Evolutionary conservation across 2,797 vertebrate species (phyloP).

Genomic region (Coreius guichenoti): DNA sequence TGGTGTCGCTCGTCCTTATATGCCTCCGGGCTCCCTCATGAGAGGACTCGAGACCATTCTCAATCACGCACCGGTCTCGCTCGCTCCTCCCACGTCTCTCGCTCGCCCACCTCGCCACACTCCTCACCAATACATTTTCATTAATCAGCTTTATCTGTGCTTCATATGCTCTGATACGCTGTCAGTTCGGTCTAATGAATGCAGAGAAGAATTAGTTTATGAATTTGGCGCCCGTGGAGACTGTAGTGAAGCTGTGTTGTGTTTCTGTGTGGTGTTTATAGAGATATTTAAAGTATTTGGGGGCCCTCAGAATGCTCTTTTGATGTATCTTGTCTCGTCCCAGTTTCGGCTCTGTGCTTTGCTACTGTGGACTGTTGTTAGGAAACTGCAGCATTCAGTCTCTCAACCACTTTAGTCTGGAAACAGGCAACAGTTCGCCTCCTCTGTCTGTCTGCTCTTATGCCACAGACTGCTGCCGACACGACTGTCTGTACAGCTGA

Average conservation of each 20-base stretch:
- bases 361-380: conserved; percentile 69
- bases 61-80: too few relatives aligned
- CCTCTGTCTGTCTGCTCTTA: conserved; percentile 34
- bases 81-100: too few relatives aligned
- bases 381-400: conserved; percentile 51
- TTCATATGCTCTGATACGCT: conserved; percentile 45
- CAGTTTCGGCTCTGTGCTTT: conserved; percentile 68
- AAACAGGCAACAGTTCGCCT: conserved; percentile 16
- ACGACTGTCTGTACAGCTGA: conserved; percentile 1
- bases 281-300: conserved; percentile 49
- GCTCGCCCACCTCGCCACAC: too few relatives aligned
- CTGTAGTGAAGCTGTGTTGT: conserved; percentile 18
- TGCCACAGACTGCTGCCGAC: neutral
- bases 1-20: too few relatives aligned
- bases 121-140: neutral
- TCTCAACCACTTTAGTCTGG: conserved; percentile 18
- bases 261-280: conserved; percentile 35
- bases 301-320: conserved; percentile 57
- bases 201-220: conserved; percentile 27
- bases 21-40: too few relatives aligned
- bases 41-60: too few relatives aligned
- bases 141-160: conserved; percentile 38
- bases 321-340: conserved; percentile 73
- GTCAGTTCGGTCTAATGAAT: conserved; percentile 19
- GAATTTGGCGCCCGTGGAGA: conserved; percentile 38